These are phyloP conservation scores for Drosophila parthenogenetica DNA, from an alignment of 2,888 invertebrate species.

Conservation along the genomic window DNA sequence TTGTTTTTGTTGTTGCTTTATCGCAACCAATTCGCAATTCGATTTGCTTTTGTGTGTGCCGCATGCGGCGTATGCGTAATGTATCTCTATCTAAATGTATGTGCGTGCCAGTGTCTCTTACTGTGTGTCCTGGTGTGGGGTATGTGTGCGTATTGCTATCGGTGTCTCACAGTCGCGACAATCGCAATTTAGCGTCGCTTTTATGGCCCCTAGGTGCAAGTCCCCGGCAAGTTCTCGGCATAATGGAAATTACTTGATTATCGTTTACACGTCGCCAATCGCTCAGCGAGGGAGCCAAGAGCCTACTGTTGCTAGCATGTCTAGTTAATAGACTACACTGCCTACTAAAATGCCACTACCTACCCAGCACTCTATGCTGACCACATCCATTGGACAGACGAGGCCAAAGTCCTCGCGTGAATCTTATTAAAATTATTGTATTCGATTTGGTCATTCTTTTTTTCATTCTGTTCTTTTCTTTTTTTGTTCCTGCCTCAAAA, in stretches of 20 bases:
- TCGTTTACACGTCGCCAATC: constrained; percentile 81
- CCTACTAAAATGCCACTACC: not conserved
- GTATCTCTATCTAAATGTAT: constrained; percentile 36
- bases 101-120: constrained; percentile 10
- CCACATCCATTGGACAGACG: constrained; percentile 28
- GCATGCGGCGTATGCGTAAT: constrained; percentile 77
- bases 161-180: constrained; percentile 70
- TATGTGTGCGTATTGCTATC: constrained; percentile 37
- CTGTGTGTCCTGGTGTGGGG: constrained; percentile 16
- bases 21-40: constrained; percentile 77
- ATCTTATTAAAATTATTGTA: constrained; percentile 66
- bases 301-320: constrained; percentile 4
- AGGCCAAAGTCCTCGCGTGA: constrained; percentile 22
- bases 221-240: constrained; percentile 46
- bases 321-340: constrained; percentile 52
- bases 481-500: too few species aligned
- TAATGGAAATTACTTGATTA: constrained; percentile 81
- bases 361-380: not conserved
- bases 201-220: constrained; percentile 67
- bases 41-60: constrained; percentile 77
- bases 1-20: constrained; percentile 62
- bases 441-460: constrained; percentile 32
- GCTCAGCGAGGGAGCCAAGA: constrained; percentile 49
- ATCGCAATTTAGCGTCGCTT: constrained; percentile 75
- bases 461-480: constrained; percentile 8